Percentiles rank a stretch among this genome's conserved stretches.
phyloP scores from a whole-genome alignment of 2,888 invertebrate species.

The Pyrrhia umbra region DNA sequence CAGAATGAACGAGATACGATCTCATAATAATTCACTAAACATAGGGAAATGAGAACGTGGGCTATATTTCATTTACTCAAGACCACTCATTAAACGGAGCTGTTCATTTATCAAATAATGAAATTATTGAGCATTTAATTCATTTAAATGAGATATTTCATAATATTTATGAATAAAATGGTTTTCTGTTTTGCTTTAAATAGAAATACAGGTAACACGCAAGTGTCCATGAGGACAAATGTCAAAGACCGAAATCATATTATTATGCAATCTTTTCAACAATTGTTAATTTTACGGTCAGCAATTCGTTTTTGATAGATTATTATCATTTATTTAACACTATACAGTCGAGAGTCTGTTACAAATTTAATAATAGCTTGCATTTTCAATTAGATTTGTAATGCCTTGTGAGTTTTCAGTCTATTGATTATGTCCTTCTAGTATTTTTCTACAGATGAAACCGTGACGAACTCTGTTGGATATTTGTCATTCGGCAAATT shows the following conservation, averaged over 20 bases:
- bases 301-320: conserved; percentile 14
- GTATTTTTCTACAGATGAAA: no score
- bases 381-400: conserved; percentile 12
- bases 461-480: no score
- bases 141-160: conserved; percentile 31
- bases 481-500: no score
- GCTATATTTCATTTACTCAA: not conserved
- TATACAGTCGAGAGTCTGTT: conserved; percentile 6
- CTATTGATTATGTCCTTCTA: not conserved
- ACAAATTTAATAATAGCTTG: conserved; percentile 26
- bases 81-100: not conserved
- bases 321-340: conserved; percentile 5
- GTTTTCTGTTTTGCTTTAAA: not conserved
- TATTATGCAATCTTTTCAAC: conserved; percentile 20
- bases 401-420: conserved; percentile 1
- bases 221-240: conserved; percentile 5
- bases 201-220: conserved; percentile 13
- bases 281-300: conserved; percentile 41
- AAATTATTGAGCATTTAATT: conserved; percentile 34
- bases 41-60: not conserved
- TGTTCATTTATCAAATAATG: conserved; percentile 21
- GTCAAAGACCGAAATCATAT: conserved; percentile 30
- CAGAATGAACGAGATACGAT: conserved; percentile 24
- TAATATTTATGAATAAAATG: no score
- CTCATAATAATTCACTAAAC: not conserved